phyloP scores from a whole-genome alignment of 2,888 invertebrate genomes.

The Clanis bilineata region DNA sequence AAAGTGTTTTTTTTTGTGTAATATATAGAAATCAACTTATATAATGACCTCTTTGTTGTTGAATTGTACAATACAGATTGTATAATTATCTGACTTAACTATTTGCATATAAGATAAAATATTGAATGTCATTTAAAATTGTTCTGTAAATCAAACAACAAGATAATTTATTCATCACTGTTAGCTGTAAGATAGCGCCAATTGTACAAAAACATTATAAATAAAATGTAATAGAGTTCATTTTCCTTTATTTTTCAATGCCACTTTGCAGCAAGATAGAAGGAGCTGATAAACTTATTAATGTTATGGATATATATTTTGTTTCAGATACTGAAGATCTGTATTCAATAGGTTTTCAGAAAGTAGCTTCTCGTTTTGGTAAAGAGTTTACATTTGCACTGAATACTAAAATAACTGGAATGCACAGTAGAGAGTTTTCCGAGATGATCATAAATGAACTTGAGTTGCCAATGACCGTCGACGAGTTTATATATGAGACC shows the following conservation, averaged over 20 bases:
- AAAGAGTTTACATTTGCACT: conserved; percentile 90
- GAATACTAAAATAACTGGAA: conserved; percentile 89
- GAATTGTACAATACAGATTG: neutral
- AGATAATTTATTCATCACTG: neutral
- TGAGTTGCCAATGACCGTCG: conserved; percentile 84
- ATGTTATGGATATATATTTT: neutral
- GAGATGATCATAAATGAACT: conserved; percentile 82
- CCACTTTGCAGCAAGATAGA: no score
- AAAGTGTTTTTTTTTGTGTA: no score
- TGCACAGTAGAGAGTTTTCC: conserved; percentile 84
- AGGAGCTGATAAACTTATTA: no score
- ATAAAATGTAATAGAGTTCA: conserved; percentile 45
- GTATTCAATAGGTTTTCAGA: conserved; percentile 88
- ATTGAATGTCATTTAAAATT: neutral
- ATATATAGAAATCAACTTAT: no score
- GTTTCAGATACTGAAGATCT: conserved; percentile 90
- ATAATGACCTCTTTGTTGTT: no score
- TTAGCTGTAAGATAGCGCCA: neutral
- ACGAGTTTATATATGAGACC: conserved; percentile 85
- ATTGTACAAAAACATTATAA: conserved; percentile 19
- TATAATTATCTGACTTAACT: neutral
- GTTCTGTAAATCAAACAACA: neutral
- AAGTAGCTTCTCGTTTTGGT: conserved; percentile 85
- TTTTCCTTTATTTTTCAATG: conserved; percentile 69
- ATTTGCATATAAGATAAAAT: no score